Conservation (phyloP, 1,140 invertebrate genomes). For the Lithobius niger region DNA sequence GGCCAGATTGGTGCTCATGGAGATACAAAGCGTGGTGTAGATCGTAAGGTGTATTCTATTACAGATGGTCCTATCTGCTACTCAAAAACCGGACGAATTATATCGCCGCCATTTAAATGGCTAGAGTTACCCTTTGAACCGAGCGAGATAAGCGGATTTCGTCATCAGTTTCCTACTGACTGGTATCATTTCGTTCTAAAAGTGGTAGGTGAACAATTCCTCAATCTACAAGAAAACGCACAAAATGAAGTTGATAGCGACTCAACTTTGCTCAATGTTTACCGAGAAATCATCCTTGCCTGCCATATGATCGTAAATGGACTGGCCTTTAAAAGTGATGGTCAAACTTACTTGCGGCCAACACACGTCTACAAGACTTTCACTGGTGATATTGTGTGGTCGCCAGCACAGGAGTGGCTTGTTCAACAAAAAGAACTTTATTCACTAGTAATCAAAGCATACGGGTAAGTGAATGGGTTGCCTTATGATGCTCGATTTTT, state of each 20-base stretch:
- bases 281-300: background rate
- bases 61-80: background rate
- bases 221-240: slow-evolving; percentile 10
- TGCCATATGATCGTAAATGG: background rate
- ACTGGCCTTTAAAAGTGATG: background rate
- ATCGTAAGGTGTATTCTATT: background rate
- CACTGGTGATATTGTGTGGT: slow-evolving; percentile 31
- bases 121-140: slow-evolving; percentile 29
- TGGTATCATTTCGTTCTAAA: slow-evolving; percentile 30
- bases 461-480: no score
- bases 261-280: slow-evolving; percentile 4
- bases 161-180: slow-evolving; percentile 27
- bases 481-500: no score
- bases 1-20: background rate
- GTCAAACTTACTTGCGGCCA: slow-evolving; percentile 13
- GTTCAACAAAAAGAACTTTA: slow-evolving; percentile 28
- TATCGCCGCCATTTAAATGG: slow-evolving; percentile 28
- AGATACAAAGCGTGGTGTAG: background rate
- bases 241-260: slow-evolving; percentile 9
- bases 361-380: slow-evolving; percentile 32
- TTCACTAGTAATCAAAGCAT: slow-evolving; percentile 29
- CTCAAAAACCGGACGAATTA: background rate
- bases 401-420: slow-evolving; percentile 32
- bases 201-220: slow-evolving; percentile 2
- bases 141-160: slow-evolving; percentile 25